Evolutionary conservation across 2,113 vertebrate genomes (phyloP).

Genomic region (Eulemur macaco): DNA sequence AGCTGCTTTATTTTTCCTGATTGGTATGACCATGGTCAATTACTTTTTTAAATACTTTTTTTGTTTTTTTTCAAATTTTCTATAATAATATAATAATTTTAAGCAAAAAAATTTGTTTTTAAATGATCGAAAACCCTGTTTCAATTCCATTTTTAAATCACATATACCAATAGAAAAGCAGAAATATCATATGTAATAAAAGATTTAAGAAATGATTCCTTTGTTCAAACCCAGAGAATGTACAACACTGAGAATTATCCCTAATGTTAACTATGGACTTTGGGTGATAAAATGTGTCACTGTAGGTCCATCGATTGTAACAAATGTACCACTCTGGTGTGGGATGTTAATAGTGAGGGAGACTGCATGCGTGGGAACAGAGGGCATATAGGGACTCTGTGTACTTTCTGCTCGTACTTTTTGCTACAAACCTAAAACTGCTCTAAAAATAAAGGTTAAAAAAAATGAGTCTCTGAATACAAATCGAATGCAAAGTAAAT

Average conservation of each 20-base stretch:
- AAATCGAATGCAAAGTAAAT: background rate
- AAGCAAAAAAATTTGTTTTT: slow-evolving; percentile 5
- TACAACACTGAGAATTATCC: background rate
- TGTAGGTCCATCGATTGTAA: background rate
- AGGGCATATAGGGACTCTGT: background rate
- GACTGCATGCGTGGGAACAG: background rate
- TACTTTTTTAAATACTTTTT: background rate
- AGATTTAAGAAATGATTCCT: background rate
- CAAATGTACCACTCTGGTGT: background rate
- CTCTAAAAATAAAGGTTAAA: background rate
- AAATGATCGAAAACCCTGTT: background rate
- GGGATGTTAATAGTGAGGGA: background rate
- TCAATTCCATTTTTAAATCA: slow-evolving; percentile 46
- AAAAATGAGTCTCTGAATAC: background rate
- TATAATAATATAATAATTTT: slow-evolving; percentile 6
- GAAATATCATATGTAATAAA: background rate
- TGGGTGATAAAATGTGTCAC: background rate
- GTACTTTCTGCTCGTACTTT: background rate
- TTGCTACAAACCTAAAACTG: background rate
- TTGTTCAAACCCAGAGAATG: background rate
- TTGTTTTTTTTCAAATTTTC: background rate
- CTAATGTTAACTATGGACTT: background rate
- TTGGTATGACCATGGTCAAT: background rate
- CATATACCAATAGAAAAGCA: background rate
- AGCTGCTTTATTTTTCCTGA: slow-evolving; percentile 11